phyloP scores from a whole-genome alignment of 2,797 vertebrate genomes.

The Epinephelus coioides region DNA sequence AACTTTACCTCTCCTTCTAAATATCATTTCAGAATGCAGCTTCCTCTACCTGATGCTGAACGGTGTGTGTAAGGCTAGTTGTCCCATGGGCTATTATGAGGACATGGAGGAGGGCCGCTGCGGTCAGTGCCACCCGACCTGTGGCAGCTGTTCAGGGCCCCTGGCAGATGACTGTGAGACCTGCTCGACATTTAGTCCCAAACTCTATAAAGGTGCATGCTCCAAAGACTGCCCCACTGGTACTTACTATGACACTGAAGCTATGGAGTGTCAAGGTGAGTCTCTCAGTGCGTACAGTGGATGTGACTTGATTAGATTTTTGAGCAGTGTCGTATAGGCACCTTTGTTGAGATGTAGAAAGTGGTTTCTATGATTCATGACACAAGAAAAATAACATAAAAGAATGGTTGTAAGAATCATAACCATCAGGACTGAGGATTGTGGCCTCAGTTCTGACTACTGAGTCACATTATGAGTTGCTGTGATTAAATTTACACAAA shows the following conservation, averaged over 20 bases:
- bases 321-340: background rate
- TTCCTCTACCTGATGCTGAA: slow-evolving; percentile 89
- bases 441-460: too few relatives aligned
- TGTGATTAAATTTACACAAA: too few relatives aligned
- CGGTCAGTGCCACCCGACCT: slow-evolving; percentile 84
- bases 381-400: too few relatives aligned
- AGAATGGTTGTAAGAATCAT: too few relatives aligned
- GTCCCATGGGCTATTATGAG: slow-evolving; percentile 87
- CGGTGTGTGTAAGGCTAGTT: slow-evolving; percentile 86
- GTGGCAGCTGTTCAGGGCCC: slow-evolving; percentile 86
- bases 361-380: too few relatives aligned
- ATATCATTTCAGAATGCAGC: slow-evolving; percentile 82
- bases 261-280: slow-evolving; percentile 88
- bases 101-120: slow-evolving; percentile 88
- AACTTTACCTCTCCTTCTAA: background rate
- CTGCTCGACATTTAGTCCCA: slow-evolving; percentile 79
- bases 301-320: background rate
- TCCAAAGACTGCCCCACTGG: slow-evolving; percentile 81
- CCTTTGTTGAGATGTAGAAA: too few relatives aligned
- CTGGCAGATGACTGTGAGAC: slow-evolving; percentile 86
- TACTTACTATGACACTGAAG: slow-evolving; percentile 84
- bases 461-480: too few relatives aligned
- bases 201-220: slow-evolving; percentile 87
- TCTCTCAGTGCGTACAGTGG: background rate
- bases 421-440: too few relatives aligned